phyloP scores from a whole-genome alignment of 2,888 invertebrate genomes.

The Conchocele bisecta region DNA sequence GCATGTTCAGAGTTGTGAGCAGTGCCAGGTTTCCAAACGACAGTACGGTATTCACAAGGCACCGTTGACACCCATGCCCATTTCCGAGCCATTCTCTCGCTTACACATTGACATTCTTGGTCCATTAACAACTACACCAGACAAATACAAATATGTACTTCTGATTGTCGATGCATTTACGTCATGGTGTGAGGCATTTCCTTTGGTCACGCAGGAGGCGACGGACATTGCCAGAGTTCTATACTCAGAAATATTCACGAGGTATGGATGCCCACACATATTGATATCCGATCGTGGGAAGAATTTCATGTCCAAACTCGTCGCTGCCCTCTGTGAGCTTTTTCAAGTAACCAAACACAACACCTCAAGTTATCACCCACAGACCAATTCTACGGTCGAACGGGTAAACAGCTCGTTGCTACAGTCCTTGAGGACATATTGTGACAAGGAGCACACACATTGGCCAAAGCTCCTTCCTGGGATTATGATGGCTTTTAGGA shows the following conservation, averaged over 20 bases:
- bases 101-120: conserved; percentile 54
- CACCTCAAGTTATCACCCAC: conserved; percentile 56
- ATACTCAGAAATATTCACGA: conserved; percentile 48
- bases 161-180: conserved; percentile 32
- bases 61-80: conserved; percentile 31
- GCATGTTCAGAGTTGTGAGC: conserved; percentile 38
- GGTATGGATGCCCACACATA: conserved; percentile 48
- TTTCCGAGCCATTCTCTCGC: conserved; percentile 22
- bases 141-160: conserved; percentile 45
- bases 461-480: conserved; percentile 41
- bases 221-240: conserved; percentile 47
- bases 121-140: conserved; percentile 28
- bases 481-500: conserved; percentile 53
- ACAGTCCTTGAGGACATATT: conserved; percentile 46
- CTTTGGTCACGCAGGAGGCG: conserved; percentile 36
- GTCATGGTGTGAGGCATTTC: conserved; percentile 23
- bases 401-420: conserved; percentile 39
- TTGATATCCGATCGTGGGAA: conserved; percentile 51
- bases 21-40: conserved; percentile 43
- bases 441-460: conserved; percentile 37
- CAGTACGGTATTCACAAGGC: conserved; percentile 22
- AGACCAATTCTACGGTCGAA: conserved; percentile 46
- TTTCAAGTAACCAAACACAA: conserved; percentile 48
- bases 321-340: conserved; percentile 55
- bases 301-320: conserved; percentile 49